Evolutionary conservation across 1,140 invertebrate genomes (phyloP).

Genomic region (Bombus sibiricus): DNA sequence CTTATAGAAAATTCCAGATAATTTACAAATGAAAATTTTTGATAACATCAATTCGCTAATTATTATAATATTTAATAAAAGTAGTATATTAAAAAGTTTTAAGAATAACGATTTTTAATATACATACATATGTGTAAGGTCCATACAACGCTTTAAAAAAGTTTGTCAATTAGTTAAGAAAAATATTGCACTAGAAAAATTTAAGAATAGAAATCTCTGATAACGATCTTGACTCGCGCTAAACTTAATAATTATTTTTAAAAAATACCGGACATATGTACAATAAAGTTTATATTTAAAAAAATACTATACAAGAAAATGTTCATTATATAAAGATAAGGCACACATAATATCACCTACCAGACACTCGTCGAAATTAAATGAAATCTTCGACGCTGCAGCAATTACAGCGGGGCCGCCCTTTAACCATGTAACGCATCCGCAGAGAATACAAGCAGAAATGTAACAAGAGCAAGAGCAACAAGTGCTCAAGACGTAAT

Average conservation of each 20-base stretch:
- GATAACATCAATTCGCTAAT: neutral
- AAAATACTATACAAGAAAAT: neutral
- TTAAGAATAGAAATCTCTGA: no score
- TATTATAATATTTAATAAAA: neutral
- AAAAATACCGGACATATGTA: neutral
- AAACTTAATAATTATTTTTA: neutral
- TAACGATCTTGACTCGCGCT: no score
- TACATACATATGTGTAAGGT: no score
- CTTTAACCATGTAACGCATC: slow-evolving; percentile 39
- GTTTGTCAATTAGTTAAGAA: neutral
- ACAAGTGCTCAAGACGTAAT: slow-evolving; percentile 67
- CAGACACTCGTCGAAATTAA: neutral
- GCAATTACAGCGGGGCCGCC: slow-evolving; percentile 4
- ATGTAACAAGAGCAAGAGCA: slow-evolving; percentile 67
- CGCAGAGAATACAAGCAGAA: slow-evolving; percentile 40
- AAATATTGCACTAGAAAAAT: neutral
- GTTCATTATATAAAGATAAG: neutral
- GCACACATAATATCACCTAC: neutral
- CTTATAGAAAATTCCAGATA: neutral
- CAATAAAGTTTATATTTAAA: no score
- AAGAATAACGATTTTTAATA: no score
- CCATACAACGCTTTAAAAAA: neutral
- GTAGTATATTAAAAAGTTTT: no score
- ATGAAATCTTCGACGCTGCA: slow-evolving; percentile 13
- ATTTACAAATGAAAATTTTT: neutral